Percentiles rank a stretch among this genome's conserved stretches.
Conservation (phyloP, 2,797 vertebrate genomes). For the Pristis pectinata region DNA sequence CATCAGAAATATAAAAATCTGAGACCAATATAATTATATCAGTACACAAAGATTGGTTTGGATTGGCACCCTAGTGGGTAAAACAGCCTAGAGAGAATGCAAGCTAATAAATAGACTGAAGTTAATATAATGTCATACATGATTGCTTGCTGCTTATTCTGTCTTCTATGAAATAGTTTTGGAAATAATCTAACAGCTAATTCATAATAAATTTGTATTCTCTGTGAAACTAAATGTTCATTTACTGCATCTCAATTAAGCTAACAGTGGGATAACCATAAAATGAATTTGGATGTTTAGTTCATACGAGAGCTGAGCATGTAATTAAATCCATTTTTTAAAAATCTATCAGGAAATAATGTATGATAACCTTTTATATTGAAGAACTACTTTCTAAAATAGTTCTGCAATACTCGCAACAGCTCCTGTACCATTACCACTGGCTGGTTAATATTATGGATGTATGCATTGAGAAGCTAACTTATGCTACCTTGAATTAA, state of each 20-base stretch:
- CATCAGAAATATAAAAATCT: neutral
- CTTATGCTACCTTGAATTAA: neutral
- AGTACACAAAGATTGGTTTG: neutral
- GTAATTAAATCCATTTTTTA: neutral
- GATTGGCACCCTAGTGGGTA: neutral
- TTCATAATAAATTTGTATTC: neutral
- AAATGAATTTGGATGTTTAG: neutral
- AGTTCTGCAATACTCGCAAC: neutral
- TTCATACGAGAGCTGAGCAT: neutral
- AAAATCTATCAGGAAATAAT: neutral
- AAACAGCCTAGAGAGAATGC: neutral
- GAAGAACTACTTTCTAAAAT: neutral
- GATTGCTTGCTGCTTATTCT: neutral
- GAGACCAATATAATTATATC: neutral
- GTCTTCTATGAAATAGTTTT: neutral
- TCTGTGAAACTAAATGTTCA: neutral
- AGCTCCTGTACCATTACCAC: neutral
- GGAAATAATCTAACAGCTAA: neutral
- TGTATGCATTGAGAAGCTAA: too few species aligned
- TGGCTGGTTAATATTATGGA: neutral
- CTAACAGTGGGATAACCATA: neutral
- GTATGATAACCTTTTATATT: neutral
- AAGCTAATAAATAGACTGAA: slow-evolving; percentile 7
- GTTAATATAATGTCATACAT: neutral
- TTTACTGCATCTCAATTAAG: neutral